Base-by-base conservation (phyloP, 2,797 vertebrate genomes). In the Ceyx erithaca region DNA sequence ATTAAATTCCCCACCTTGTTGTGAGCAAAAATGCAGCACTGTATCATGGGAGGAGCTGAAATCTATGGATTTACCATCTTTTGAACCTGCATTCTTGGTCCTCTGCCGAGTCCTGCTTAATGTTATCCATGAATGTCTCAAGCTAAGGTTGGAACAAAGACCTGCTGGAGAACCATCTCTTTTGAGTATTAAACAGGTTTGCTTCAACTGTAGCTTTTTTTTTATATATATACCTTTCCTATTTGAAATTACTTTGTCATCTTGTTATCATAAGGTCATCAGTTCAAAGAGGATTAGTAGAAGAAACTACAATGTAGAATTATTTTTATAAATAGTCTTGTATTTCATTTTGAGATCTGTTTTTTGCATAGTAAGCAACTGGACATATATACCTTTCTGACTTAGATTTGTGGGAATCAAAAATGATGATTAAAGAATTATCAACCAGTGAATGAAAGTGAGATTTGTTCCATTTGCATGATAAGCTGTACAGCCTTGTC, bases 111-210 rank as follows among this genome's bases (percentile, higher is more conserved):
- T 99, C 70, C 98, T 99, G 64, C 99, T 99, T 84, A 99, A 99
- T 25, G 99, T 99, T 89, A 99, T 99, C 96, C 99, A 99, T 17
- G 99, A 99, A 96, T 99, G 99, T 98, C 99, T 99, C 95, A 99
- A 99, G 97, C 97, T 99, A 84, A 97, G 99, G 80, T 91, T 99
- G 96, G 99, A 99, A 80, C 99, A 99, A 96, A 98, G 99, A 79
- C 99, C 99, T 35, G 99, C 99, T 22, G 99, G 99, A 66, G 99
- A 99, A 72, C 99, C 99, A 0, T 99, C 99, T 6, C 98, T 99
- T 92, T 96, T 99, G 97, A 99, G 99, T 91, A 99, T 99, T 97
- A 99, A 99, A 96, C 99, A 99, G 99, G 99, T 99, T 89, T 79
- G 97, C 85, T 87, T 92, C 33, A 77, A n/a, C 31, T 85, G 20